These are phyloP conservation scores for Chelonus formosanus DNA, from an alignment of 2,888 invertebrate genomes.

Conservation along the genomic window DNA sequence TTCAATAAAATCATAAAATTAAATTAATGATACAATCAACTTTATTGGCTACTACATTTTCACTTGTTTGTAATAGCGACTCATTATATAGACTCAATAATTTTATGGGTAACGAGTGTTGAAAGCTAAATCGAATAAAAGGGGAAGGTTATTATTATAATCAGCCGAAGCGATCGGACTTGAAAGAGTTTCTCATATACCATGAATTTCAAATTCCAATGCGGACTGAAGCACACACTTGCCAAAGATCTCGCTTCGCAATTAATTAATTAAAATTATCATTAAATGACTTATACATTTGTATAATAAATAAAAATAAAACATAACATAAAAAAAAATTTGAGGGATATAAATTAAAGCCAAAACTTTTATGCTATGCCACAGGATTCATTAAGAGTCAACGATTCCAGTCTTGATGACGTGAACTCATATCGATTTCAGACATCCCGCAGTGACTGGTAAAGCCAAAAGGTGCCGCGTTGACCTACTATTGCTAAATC, in stretches of 20 bases:
- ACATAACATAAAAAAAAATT: conserved; percentile 6
- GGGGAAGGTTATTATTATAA: too few relatives aligned
- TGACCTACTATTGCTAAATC: conserved; percentile 24
- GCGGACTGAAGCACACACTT: not conserved
- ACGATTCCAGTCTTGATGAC: conserved; percentile 17
- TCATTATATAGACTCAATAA: too few relatives aligned
- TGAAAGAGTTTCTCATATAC: not conserved
- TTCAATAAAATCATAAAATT: too few relatives aligned
- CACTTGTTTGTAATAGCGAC: too few relatives aligned
- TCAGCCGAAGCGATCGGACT: too few relatives aligned
- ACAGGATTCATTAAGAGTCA: conserved; percentile 26
- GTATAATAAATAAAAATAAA: not conserved
- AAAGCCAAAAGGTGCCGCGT: conserved; percentile 17
- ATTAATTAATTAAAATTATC: conserved; percentile 11
- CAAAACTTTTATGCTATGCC: conserved; percentile 5
- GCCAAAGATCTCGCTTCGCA: not conserved
- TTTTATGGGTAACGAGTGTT: too few relatives aligned
- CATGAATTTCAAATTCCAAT: not conserved
- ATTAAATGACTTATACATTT: conserved; percentile 1
- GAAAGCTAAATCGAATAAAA: too few relatives aligned
- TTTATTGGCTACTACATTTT: too few relatives aligned
- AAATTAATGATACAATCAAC: too few relatives aligned
- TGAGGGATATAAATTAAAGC: conserved; percentile 14
- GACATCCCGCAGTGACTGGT: conserved; percentile 19
- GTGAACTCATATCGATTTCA: conserved; percentile 29